Evolutionary conservation across 2,113 vertebrate species (phyloP).

Genomic region (Datnioides undecimradiatus): DNA sequence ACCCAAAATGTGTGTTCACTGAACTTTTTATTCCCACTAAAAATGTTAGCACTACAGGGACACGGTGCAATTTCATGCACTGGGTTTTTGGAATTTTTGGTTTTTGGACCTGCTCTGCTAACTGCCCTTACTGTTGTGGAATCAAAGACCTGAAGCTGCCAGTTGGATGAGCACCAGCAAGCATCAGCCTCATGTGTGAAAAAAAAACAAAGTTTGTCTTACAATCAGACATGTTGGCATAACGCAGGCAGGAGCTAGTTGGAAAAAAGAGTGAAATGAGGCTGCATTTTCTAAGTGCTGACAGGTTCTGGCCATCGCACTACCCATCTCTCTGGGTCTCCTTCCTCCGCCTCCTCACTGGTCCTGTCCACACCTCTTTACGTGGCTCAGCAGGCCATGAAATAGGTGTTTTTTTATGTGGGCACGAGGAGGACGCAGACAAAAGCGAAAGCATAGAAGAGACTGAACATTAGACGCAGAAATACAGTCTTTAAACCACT

Average conservation of each 20-base stretch:
- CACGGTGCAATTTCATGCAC: background rate
- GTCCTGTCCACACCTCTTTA: conserved; percentile 63
- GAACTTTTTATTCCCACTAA: background rate
- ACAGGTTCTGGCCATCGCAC: conserved; percentile 38
- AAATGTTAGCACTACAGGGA: background rate
- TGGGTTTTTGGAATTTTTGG: background rate
- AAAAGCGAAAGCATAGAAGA: background rate
- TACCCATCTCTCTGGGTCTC: conserved; percentile 29
- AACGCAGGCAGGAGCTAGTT: background rate
- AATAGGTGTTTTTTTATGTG: conserved; percentile 41
- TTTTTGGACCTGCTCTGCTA: conserved; percentile 5
- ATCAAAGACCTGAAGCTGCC: conserved; percentile 13
- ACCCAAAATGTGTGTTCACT: too few species aligned
- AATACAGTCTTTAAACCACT: background rate
- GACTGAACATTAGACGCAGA: background rate
- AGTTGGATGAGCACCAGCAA: conserved; percentile 43
- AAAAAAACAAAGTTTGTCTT: conserved; percentile 3
- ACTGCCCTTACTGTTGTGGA: conserved; percentile 5
- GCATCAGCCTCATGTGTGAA: conserved; percentile 15
- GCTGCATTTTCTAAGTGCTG: conserved; percentile 24
- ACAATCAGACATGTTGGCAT: conserved; percentile 27
- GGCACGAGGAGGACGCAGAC: background rate
- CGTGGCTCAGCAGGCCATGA: conserved; percentile 34
- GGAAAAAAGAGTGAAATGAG: conserved; percentile 4
- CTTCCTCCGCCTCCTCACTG: conserved; percentile 34